Base-by-base conservation (phyloP, 2,113 vertebrate genomes). In the Charadrius vociferus region DNA sequence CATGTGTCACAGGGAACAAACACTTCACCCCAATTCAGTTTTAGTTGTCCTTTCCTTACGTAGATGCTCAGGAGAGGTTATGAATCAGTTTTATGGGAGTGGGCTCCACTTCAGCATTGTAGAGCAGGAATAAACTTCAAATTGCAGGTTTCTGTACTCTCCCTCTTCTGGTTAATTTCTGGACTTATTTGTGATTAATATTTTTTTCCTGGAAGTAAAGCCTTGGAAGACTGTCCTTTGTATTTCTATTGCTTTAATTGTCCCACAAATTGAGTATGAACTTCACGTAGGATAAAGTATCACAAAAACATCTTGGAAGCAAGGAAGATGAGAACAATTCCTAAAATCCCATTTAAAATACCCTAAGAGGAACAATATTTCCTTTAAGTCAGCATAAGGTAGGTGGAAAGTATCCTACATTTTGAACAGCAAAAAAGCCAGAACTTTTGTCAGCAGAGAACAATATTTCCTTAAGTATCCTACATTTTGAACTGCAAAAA, bases 371-470 rank as follows among this genome's bases (percentile, higher is more conserved):
- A 59, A 47, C 27, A 43, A 20, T 32, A 11, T 45, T 45, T 86
- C 34, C 43, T 75, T 0, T n/a, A 71, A 91, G 39, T 53, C 27
- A 63, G 52, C 29, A 52, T 3, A 23, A 18, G 0, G 24, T n/a
- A 87, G 45, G 29, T 37, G 24, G 49, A 72, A 87, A 49, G 43
- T 80, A 74, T 65, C 49, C 23, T 63, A 6, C 21, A 19, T 78
- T 74, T 36, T 53, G 41, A 52, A n/a, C 36, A 72, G n/a, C 29
- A 59, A 65, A 77, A 41, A 63, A 49, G 14, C 24, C 65, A 50
- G 23, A 80, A 66, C 45, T 75, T 26, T 10, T 52, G 9, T 70
- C 62, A 80, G n/a, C 32, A 75, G n/a, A n/a, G n/a, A 59, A 47
- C 27, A 43, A 20, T 32, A 11, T 45, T 45, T 86, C 34, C 43